Evolutionary conservation across 1,140 invertebrate genomes (phyloP), one percentile per base, ranked within the genome.

Genomic region (Trichoplusia ni): DNA sequence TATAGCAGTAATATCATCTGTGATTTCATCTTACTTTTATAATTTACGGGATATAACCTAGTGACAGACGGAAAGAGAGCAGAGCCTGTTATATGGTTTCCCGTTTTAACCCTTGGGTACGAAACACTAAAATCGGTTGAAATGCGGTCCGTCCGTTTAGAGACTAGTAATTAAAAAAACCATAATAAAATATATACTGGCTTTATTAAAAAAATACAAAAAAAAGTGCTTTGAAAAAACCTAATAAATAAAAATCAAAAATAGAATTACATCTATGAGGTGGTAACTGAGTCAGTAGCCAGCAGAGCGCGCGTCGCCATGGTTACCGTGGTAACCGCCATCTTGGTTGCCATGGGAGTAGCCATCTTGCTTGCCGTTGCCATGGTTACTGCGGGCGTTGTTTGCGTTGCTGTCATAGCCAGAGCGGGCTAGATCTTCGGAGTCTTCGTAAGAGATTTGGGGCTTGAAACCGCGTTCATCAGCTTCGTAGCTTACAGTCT

Each of bases 381-480:
- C 53, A 19, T 67, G 63, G 40, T 67, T 69, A 19, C 29, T 69
- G 6, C 69, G 69, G 0, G 62, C 35, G 46, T 76, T 76, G 44
- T 73, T 74, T 0, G 83, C 81, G 42, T 86, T 84, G n/a, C 53
- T 53, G 31, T 87, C 82, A 51, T 89, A 89, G 4, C 84, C 27
- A 2, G 75, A 78, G 19, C 74, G 77, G 11, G 65, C 46, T 7
- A 76, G 51, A 8, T 76, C 74, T 60, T 86, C 86, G 0, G 84
- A 59, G 2, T 86, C 81, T 58, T 86, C 71, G 42, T 87, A 87
- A 21, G 93, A 92, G 70, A 97, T 94, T 66, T 92, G 94, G 0
- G 95, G 95, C 73, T 94, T 94, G 89, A 95, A 96, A 11, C 95
- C 96, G 49, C 94, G 91, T 65, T 92, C 91, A 67, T 96, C 95